A percentile compares a stretch with the other conserved stretches of the same genome.
phyloP scores from a whole-genome alignment of 2,888 invertebrate genomes.

The Cheilosia impressa region DNA sequence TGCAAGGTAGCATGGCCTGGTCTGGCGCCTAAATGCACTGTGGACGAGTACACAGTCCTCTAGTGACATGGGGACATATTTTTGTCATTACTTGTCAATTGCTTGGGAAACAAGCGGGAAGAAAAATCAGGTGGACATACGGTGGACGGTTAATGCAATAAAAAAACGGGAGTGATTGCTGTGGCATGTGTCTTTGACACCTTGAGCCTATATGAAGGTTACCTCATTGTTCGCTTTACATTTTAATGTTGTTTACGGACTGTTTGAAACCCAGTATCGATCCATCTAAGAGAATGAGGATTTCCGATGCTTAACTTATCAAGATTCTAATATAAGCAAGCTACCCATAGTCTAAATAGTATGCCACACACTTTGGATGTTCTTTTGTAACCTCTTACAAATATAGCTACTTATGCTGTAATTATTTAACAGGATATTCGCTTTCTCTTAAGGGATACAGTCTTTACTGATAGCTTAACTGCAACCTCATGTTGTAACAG shows the following conservation, averaged over 20 bases:
- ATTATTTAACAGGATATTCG: too few relatives aligned
- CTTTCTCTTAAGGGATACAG: too few relatives aligned
- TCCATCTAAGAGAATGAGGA: neutral
- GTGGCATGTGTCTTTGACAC: slow-evolving; percentile 64
- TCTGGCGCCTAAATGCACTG: slow-evolving; percentile 17
- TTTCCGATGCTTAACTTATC: too few relatives aligned
- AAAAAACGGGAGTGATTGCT: slow-evolving; percentile 51
- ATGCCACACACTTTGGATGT: too few relatives aligned
- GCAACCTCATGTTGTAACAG: too few relatives aligned
- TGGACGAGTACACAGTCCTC: neutral
- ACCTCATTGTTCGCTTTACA: slow-evolving; percentile 22
- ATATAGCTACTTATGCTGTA: too few relatives aligned
- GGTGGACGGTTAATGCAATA: slow-evolving; percentile 51
- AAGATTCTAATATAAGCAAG: too few relatives aligned
- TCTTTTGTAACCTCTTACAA: too few relatives aligned
- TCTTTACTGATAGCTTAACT: too few relatives aligned
- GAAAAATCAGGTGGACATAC: slow-evolving; percentile 10
- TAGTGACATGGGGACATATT: neutral
- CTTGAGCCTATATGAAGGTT: slow-evolving; percentile 14
- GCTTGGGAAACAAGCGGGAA: slow-evolving; percentile 19
- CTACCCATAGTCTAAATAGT: too few relatives aligned
- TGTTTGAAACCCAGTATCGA: neutral
- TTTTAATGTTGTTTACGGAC: slow-evolving; percentile 7
- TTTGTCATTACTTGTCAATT: neutral
- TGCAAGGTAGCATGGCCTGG: slow-evolving; percentile 10